A percentile compares a stretch with the other conserved stretches of the same genome.
These are phyloP conservation scores for Perognathus longimembris DNA, from an alignment of 2,113 vertebrate species.

Conservation along the genomic window DNA sequence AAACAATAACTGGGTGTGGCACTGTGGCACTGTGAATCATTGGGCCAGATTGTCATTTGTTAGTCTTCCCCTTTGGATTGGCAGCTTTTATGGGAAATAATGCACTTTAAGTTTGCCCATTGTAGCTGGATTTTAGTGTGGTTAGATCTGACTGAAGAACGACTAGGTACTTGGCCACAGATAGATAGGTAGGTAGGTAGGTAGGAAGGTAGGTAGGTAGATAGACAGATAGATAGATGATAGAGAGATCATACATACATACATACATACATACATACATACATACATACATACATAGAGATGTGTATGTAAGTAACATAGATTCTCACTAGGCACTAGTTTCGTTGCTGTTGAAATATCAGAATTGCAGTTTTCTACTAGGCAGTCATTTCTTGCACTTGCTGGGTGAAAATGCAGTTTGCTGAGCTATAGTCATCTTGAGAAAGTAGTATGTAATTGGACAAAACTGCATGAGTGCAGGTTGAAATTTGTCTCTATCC, in stretches of 20 bases:
- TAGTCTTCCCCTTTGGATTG: constrained; percentile 48
- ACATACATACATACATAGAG: no score
- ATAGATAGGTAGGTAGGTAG: background rate
- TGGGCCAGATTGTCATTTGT: constrained; percentile 67
- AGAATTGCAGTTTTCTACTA: background rate
- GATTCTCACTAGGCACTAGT: background rate
- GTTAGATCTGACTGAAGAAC: background rate
- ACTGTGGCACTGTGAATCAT: constrained; percentile 57
- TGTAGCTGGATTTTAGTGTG: background rate
- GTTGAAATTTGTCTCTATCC: background rate
- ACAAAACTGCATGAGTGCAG: background rate
- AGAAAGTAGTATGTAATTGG: background rate
- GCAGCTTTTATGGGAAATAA: constrained; percentile 34
- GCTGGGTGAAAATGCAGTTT: background rate
- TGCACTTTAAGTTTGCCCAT: constrained; percentile 14
- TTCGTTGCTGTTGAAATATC: constrained; percentile 6
- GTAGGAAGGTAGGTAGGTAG: no score
- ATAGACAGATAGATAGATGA: background rate
- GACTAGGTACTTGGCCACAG: background rate
- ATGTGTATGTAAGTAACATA: no score
- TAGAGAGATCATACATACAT: background rate
- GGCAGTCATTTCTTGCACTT: background rate
- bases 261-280: no score
- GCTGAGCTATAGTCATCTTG: background rate
- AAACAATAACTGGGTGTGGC: constrained; percentile 50